Conservation (phyloP, 2,888 invertebrate species). For the Papilio elwesi region DNA sequence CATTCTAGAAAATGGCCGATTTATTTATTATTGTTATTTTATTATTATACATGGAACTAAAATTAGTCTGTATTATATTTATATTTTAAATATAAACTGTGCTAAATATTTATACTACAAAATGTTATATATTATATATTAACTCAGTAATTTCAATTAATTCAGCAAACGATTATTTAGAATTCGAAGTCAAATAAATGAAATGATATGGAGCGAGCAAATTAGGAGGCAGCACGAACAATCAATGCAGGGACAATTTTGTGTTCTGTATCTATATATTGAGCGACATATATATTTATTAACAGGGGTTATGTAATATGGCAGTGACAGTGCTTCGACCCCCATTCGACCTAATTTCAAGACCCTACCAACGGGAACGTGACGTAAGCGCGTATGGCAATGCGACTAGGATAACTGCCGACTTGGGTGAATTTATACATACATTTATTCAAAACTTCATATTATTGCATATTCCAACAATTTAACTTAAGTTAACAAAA, state of each 20-base stretch:
- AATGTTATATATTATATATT: too few species aligned
- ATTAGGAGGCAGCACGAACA: not conserved
- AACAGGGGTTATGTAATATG: constrained; percentile 50
- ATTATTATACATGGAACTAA: too few species aligned
- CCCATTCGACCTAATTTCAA: constrained; percentile 80
- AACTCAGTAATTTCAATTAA: not conserved
- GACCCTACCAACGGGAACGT: constrained; percentile 70
- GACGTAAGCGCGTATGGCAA: constrained; percentile 66
- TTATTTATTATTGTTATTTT: too few species aligned
- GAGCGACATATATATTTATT: constrained; percentile 34
- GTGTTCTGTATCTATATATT: constrained; percentile 22
- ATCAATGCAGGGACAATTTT: constrained; percentile 23
- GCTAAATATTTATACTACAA: too few species aligned
- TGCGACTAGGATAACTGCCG: constrained; percentile 35
- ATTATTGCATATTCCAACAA: too few species aligned
- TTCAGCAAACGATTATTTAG: not conserved
- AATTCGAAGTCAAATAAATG: not conserved
- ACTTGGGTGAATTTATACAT: constrained; percentile 4
- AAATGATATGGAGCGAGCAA: not conserved
- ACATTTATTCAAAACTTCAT: not conserved
- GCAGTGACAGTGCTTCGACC: constrained; percentile 80
- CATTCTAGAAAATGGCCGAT: too few species aligned
- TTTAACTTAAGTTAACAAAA: too few species aligned
- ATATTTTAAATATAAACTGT: too few species aligned
- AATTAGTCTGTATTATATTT: too few species aligned